Base-by-base conservation (phyloP, 2,888 invertebrate species). In the Gortyna flavago region DNA sequence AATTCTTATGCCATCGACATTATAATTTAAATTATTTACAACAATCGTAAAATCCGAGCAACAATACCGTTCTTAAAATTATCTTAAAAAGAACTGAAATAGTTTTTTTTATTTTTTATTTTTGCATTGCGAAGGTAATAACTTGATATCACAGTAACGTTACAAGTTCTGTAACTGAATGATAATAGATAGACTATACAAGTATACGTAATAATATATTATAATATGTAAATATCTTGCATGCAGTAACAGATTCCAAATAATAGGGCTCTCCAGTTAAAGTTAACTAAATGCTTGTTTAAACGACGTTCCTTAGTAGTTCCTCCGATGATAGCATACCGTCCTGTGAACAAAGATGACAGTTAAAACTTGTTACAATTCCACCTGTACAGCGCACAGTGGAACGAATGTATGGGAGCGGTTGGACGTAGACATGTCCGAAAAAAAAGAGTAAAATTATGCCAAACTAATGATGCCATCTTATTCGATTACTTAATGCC, bases 251-350 rank as follows among this genome's bases (percentile, higher is more conserved):
- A 86, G 89, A 89, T 87, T 87, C 75, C 87, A 91, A 92, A 93
- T 81, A 80, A 89, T 89, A 90, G 81, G 82, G 81, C 87, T 89
- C 78, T 90, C 85, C 87, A 88, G 88, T 89, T 80, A 86, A 87
- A 80, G 85, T 79, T 82, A 89, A 83, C 83, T 79, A 76, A 85
- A 81, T 84, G 38, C 80, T 68, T 48, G 72, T 90, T 95, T 95
- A 96, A 86, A 93, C 91, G 87, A 93, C 92, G 91, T 96, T 97
- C 91, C 97, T 95, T 85, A 97, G 95, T 59, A 97, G 94, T 91
- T 97, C 97, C 38, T 97, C 97, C 44, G 97, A 93, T 78, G 97
- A 95, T 62, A 97, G 94, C 92, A 96, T 94, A 69, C 97, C 97
- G 87, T 97, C 97, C 95, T 97, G 97, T 25, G 65, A 97, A 96